phyloP scores from a whole-genome alignment of 2,113 vertebrate species.

The Xiphorhynchus elegans region DNA sequence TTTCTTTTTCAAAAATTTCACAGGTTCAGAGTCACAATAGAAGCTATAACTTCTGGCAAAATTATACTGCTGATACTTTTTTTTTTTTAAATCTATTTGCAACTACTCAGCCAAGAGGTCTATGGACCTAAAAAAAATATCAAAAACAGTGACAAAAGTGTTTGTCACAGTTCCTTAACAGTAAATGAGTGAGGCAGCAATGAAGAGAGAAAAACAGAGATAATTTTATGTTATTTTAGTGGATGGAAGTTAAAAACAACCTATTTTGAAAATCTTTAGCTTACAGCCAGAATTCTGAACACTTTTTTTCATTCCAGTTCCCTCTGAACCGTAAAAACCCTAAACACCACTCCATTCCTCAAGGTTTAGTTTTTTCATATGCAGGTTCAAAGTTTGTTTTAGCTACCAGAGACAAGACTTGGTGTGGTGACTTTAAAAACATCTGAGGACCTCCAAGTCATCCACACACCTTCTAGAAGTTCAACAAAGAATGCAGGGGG shows the following conservation, averaged over 20 bases:
- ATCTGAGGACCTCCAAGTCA: background rate
- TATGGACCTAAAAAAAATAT: background rate
- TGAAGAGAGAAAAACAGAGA: background rate
- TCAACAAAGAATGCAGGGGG: background rate
- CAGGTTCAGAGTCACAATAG: slow-evolving; percentile 59
- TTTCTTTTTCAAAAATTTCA: slow-evolving; percentile 66
- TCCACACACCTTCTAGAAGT: background rate
- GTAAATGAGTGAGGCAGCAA: background rate
- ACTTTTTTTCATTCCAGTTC: background rate
- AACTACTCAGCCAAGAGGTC: slow-evolving; percentile 34
- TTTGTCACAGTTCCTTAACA: background rate
- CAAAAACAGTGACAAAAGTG: background rate
- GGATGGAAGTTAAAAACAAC: background rate
- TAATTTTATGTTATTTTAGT: background rate
- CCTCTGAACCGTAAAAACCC: background rate
- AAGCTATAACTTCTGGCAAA: slow-evolving; percentile 56
- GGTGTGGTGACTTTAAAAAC: background rate
- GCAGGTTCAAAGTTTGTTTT: background rate
- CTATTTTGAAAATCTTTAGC: background rate
- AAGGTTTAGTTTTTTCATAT: background rate
- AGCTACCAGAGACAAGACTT: background rate
- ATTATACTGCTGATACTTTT: background rate
- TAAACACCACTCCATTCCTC: background rate
- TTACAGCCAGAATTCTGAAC: background rate
- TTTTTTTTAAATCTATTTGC: slow-evolving; percentile 18